Evolutionary conservation across 2,888 invertebrate species (phyloP).

Genomic region (Tetragonula carbonaria): DNA sequence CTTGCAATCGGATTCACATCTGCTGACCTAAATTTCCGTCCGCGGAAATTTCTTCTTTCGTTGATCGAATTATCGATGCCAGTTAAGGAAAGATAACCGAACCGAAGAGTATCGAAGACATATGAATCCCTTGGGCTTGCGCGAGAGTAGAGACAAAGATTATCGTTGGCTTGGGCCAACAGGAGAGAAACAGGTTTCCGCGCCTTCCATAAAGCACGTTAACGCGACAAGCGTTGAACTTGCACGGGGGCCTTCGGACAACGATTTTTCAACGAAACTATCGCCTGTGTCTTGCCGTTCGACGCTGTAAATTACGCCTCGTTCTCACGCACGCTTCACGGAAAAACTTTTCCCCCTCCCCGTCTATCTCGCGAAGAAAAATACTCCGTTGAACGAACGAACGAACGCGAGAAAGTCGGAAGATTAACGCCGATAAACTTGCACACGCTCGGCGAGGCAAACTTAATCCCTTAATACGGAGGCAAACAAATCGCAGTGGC

Average conservation of each 20-base stretch:
- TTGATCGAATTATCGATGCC: neutral
- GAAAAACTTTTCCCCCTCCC: neutral
- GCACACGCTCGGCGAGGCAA: conserved; percentile 6
- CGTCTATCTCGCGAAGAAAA: conserved; percentile 24
- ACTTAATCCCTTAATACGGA: conserved; percentile 37
- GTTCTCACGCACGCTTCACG: neutral
- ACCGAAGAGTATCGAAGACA: neutral
- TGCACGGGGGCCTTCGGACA: conserved; percentile 8
- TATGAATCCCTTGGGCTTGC: neutral
- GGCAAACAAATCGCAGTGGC: conserved; percentile 57
- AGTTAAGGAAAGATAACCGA: neutral
- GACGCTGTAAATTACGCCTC: conserved; percentile 20
- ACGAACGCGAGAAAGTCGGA: conserved; percentile 24
- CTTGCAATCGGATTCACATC: no score
- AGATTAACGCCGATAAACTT: conserved; percentile 53
- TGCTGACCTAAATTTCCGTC: neutral
- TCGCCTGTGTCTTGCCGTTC: neutral
- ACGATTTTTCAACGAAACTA: conserved; percentile 22
- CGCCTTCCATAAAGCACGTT: conserved; percentile 9
- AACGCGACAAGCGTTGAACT: conserved; percentile 16
- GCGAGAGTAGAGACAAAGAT: neutral
- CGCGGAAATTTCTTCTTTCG: neutral
- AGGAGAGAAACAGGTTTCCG: neutral
- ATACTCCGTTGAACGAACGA: neutral
- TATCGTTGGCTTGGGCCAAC: neutral